Evolutionary conservation across 2,113 vertebrate genomes (phyloP), one percentile per base, ranked within the genome.

Genomic region (Vulpes ferrilata): DNA sequence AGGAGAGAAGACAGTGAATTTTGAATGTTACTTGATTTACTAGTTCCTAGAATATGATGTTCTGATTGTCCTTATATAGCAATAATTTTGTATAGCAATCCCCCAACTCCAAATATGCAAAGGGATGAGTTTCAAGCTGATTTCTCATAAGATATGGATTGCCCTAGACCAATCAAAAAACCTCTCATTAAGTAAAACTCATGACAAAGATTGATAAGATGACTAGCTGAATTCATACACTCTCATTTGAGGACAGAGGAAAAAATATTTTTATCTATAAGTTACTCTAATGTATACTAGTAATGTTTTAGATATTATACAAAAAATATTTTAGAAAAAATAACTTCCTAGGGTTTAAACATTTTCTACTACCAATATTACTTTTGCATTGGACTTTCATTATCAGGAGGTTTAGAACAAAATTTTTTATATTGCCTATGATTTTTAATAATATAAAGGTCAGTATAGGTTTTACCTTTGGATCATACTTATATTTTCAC

Each of bases 371-470:
- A 76, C 12, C 5, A 55, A 3, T 62, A 60, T 73, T 90, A 23
- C 27, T 92, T 95, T 86, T 80, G 12, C 48, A 64, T 5, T 71
- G 12, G 4, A 60, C 62, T 96, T 91, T 95, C 38, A 86, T 92
- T 48, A 86, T 93, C 30, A 88, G 25, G 15, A 81, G 27, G 2
- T 23, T 88, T 65, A 38, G 3, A 87, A 76, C 7, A 82, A 73
- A 67, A 19, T 19, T 20, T 73, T 78, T 86, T 38, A 38, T 81
- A 73, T 23, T 48, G 80, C 7, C 12, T 3, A 80, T 73, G n/a
- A 80, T 17, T 88, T 94, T 94, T 89, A 97, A 79, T 95, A 95
- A 93, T 64, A 83, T 83, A 90, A 93, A 96, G 27, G 88, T 94
- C 78, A 85, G 4, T 81, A 13, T 51, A 35, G 2, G 5, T 76